phyloP scores from a whole-genome alignment of 1,140 invertebrate genomes.

The Ceratina japonica region DNA sequence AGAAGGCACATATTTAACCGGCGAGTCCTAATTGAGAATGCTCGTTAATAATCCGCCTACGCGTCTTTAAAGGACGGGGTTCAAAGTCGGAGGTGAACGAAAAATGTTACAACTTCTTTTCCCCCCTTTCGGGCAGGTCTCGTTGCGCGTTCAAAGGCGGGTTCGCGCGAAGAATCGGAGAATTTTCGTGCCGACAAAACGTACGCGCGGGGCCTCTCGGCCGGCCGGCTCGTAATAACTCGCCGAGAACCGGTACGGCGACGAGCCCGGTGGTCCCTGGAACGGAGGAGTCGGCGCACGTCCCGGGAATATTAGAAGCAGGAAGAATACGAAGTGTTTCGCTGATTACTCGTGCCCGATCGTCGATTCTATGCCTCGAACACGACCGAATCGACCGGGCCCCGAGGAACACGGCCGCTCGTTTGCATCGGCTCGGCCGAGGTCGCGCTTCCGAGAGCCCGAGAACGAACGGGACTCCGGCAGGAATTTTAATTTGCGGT shows the following conservation, averaged over 20 bases:
- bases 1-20: background rate
- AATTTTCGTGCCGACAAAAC: constrained; percentile 57
- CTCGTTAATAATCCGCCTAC: background rate
- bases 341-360: constrained; percentile 53
- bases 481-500: constrained; percentile 29
- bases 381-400: constrained; percentile 28
- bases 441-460: background rate
- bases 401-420: constrained; percentile 7
- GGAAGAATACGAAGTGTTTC: constrained; percentile 62
- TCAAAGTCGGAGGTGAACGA: too few relatives aligned
- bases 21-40: too few relatives aligned
- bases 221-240: constrained; percentile 60
- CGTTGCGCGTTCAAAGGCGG: constrained; percentile 1
- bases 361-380: constrained; percentile 24
- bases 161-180: constrained; percentile 51
- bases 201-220: constrained; percentile 22
- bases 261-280: constrained; percentile 63
- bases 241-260: constrained; percentile 62
- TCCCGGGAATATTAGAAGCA: constrained; percentile 65
- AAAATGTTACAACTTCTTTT: background rate
- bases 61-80: too few relatives aligned
- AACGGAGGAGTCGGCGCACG: constrained; percentile 60
- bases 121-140: background rate
- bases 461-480: background rate
- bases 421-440: constrained; percentile 21